Evolutionary conservation across 2,797 vertebrate genomes (phyloP).

Genomic region (Jordanella pulchra): DNA sequence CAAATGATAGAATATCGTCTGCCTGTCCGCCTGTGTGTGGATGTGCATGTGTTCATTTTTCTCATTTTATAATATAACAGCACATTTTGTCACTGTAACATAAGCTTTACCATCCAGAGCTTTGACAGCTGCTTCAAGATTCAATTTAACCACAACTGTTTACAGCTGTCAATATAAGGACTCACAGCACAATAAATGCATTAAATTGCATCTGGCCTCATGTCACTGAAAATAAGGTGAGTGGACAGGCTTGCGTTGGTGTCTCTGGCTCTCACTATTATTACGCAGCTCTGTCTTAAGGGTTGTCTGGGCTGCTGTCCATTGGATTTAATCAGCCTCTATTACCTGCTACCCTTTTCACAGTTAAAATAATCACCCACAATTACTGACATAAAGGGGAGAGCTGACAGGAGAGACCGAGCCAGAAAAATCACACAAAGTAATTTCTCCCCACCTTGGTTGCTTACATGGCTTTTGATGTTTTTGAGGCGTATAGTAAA

Average conservation of each 20-base stretch:
- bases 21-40: conserved; percentile 38
- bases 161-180: conserved; percentile 81
- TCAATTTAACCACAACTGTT: conserved; percentile 82
- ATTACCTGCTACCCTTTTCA: conserved; percentile 86
- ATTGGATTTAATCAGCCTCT: conserved; percentile 85
- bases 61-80: conserved; percentile 63
- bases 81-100: conserved; percentile 76
- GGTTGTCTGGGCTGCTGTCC: conserved; percentile 78
- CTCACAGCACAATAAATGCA: conserved; percentile 82
- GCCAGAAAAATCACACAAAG: conserved; percentile 82
- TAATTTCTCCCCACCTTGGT: conserved; percentile 83
- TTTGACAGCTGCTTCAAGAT: conserved; percentile 65
- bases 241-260: conserved; percentile 74
- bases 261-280: conserved; percentile 77
- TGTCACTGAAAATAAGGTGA: conserved; percentile 80
- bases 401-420: conserved; percentile 77
- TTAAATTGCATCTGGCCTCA: conserved; percentile 80
- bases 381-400: conserved; percentile 86
- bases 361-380: conserved; percentile 87
- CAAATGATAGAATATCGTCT: conserved; percentile 75
- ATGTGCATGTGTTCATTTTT: conserved; percentile 43
- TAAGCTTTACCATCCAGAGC: conserved; percentile 69
- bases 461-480: conserved; percentile 83
- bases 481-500: conserved; percentile 77
- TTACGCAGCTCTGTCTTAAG: conserved; percentile 83